Percentiles rank a stretch among this genome's conserved stretches.
Evolutionary conservation across 2,113 vertebrate genomes (phyloP).

Genomic region (Albula goreensis): DNA sequence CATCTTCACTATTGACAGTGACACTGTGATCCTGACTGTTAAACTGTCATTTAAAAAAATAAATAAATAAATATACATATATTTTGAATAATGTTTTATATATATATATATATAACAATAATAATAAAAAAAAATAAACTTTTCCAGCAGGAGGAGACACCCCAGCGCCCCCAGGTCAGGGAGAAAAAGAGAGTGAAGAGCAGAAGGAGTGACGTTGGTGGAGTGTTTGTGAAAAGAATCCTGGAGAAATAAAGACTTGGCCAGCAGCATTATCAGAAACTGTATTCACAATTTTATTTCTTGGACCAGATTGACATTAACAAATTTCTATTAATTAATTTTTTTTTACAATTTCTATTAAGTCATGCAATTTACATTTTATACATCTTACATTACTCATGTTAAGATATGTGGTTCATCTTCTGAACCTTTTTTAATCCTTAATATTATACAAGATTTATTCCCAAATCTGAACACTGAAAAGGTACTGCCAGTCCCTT

Average conservation of each 20-base stretch:
- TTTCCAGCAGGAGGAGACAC: constrained; percentile 54
- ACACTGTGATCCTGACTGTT: neutral
- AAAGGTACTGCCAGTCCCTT: neutral
- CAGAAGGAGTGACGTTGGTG: constrained; percentile 40
- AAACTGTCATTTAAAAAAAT: neutral
- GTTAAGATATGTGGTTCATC: neutral
- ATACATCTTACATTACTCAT: neutral
- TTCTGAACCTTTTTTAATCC: neutral
- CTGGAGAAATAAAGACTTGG: constrained; percentile 29
- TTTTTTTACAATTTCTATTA: neutral
- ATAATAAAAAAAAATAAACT: neutral
- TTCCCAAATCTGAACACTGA: neutral
- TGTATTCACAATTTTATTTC: neutral
- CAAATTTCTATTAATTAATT: neutral
- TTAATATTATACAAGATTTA: neutral
- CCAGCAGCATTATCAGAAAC: neutral
- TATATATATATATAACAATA: too few relatives aligned
- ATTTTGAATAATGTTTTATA: too few relatives aligned
- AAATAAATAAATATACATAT: too few relatives aligned
- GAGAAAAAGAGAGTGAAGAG: constrained; percentile 60
- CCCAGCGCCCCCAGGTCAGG: constrained; percentile 42
- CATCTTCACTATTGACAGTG: too few relatives aligned
- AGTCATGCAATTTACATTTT: neutral
- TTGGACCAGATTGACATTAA: neutral
- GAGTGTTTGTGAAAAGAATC: constrained; percentile 57